These are phyloP conservation scores for Synanthedon andrenaeformis DNA, from an alignment of 2,888 invertebrate genomes.

Conservation along the genomic window DNA sequence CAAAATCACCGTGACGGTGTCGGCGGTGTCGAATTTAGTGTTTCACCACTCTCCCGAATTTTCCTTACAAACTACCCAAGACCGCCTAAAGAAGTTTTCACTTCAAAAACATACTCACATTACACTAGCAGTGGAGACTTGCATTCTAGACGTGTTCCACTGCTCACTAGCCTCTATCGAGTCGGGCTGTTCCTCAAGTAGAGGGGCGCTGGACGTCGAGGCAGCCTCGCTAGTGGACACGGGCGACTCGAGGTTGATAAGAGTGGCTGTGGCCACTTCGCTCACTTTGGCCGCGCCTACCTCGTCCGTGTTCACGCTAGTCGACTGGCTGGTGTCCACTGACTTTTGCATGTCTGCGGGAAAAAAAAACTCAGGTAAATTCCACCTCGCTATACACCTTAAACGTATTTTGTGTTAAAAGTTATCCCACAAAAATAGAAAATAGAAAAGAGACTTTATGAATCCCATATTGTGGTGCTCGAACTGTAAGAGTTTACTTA, in stretches of 20 bases:
- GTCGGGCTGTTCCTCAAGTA: conserved; percentile 49
- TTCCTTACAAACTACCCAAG: too few species aligned
- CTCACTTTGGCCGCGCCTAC: conserved; percentile 25
- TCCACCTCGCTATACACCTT: background rate
- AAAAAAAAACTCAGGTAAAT: background rate
- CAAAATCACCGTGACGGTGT: too few species aligned
- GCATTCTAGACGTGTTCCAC: conserved; percentile 51
- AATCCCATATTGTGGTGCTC: too few species aligned
- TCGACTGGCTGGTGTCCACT: conserved; percentile 53
- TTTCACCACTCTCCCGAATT: too few species aligned
- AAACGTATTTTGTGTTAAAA: too few species aligned
- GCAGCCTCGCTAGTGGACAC: conserved; percentile 32
- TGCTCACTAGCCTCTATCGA: conserved; percentile 58
- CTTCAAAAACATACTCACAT: conserved; percentile 30
- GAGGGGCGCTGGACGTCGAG: conserved; percentile 15
- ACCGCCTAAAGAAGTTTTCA: too few species aligned
- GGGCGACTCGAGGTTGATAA: conserved; percentile 58
- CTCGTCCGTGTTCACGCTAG: conserved; percentile 50
- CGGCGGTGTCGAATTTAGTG: too few species aligned
- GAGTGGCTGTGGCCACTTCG: conserved; percentile 54
- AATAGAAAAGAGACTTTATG: too few species aligned
- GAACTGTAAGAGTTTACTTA: too few species aligned
- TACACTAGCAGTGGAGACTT: conserved; percentile 41
- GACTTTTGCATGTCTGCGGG: conserved; percentile 46
- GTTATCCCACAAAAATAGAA: too few species aligned